Base-by-base conservation (phyloP, 2,113 vertebrate species). In the Petaurus breviceps region DNA sequence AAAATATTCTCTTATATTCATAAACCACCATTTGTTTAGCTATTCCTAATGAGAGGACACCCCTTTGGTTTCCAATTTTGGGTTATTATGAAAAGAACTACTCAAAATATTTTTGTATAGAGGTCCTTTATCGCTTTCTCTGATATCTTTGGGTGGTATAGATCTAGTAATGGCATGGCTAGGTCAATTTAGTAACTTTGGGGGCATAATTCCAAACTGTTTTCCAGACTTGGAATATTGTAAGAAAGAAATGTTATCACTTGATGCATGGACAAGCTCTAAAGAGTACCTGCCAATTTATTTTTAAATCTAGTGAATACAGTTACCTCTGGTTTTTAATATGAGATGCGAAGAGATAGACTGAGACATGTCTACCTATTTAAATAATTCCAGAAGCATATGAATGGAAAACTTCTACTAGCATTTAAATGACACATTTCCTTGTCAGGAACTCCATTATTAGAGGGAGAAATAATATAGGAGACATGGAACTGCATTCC, bases 371-470 rank as follows among this genome's bases (percentile, higher is more conserved):
- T 68, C 61, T 68, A 68, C 61, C 37, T 11, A 8, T 10, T n/a
- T 22, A 6, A 53, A n/a, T 22, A 54, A 25, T 6, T 26, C 37
- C 50, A 43, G 94, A 61, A 12, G 49, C 68, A 89, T 3, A 8
- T 16, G n/a, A 91, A 43, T 49, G 31, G 61, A 37, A 68, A 68
- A 68, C 31, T 68, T 68, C 61, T 68, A 68, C 31, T n/a, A 68
- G 61, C 31, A 19, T 9, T 50, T n/a, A 89, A 6, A 77, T 4
- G 89, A 46, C 23, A 19, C 46, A 28, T 8, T 43, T 68, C 28
- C 61, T 22, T 2, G 26, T 53, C 7, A 0, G 0, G 0, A 24
- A 84, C 0, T 0, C 51, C 49, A 3, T 50, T 2, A 6, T 55
- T 26, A 46, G 52, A 94, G 23, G 52, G 14, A 24, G 91, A 90